Evolutionary conservation across 2,113 vertebrate species (phyloP), one percentile per base, ranked within the genome.

Genomic region (Ammodytes dubius): DNA sequence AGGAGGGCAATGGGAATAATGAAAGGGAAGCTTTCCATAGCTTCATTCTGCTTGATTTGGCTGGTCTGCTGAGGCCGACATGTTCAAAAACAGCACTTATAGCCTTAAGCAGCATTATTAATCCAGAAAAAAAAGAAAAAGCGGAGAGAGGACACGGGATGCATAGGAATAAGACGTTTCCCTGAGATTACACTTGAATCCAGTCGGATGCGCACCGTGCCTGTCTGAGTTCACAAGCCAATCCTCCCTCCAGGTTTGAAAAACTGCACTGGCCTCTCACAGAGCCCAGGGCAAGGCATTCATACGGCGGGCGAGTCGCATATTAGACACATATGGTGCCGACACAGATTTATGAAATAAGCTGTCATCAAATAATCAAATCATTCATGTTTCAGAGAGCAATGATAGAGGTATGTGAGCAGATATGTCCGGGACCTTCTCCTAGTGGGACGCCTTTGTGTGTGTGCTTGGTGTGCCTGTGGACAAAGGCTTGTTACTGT

Each of bases 341-440:
- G 90, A 90, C 91, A 93, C 89, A 89, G 90, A 95, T 95, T 93
- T 94, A 84, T 80, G 82, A 95, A 94, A 94, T 94, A 92, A 93
- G 91, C 91, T 93, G 91, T 94, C 93, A 94, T 93, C 91, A 93
- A 94, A 92, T 95, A 94, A 94, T 95, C 92, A 91, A 93, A 94
- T 95, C 89, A 94, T 93, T 90, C 81, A 93, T 92, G 92, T 93
- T 91, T 91, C 90, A 94, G 79, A 74, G 93, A 93, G 90, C 91
- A 93, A 90, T 92, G 86, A 92, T 63, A 63, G 90, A 93, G 88
- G 90, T 91, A 88, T 56, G 77, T 68, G 66, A 87, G 91, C 79
- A 83, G 87, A 90, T 84, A 83, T 45, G 56, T 68, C 76, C 79
- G 1, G 74, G 86, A 80, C 79, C 86, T 88, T 57, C 27, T 88